Base-by-base conservation (phyloP, 2,888 invertebrate genomes). In the Epistrophe grossulariae region DNA sequence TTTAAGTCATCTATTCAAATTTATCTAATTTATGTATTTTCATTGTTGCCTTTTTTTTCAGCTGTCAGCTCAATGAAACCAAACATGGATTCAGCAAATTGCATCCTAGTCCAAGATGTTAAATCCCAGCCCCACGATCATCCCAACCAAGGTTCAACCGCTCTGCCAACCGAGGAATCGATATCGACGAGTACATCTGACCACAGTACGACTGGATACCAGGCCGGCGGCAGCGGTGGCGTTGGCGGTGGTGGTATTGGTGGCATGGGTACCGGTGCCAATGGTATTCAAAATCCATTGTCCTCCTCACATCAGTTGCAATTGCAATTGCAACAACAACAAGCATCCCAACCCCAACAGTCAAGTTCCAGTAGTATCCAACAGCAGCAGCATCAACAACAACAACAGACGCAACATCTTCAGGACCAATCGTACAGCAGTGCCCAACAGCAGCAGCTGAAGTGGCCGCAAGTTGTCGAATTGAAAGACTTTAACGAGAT, bases 41-140 rank as follows among this genome's bases (percentile, higher is more conserved):
- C 38, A 1, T 0, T 43, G 0, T 38, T 10, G 0, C 43, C 90
- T 88, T 91, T 93, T 93, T 91, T 96, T 96, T 60, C 95, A 97
- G 97, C 97, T 93, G 96, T 97, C 94, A 97, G 96, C 94, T 97
- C 97, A 93, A 97, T 97, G 96, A 96, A 97, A 94, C 96, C 96
- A 93, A 96, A 96, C 94, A 96, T 96, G 95, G 97, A 97, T 94
- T 96, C 96, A 94, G 95, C 97, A 92, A 97, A 97, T 94, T 97
- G 97, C 94, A 97, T 97, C 93, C 94, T 97, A 93, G 97, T 97
- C 92, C 97, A 97, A 95, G 97, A 93, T 90, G 93, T 93, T 71
- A 93, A 93, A 81, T 96, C 97, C 91, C 96, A 97, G 90, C 97
- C 97, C 91, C 96, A 97, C 92, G 97, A 97, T 93, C 96, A 97